Conservation (phyloP, 2,888 invertebrate species). For the Poecilobothrus nobilitatus region DNA sequence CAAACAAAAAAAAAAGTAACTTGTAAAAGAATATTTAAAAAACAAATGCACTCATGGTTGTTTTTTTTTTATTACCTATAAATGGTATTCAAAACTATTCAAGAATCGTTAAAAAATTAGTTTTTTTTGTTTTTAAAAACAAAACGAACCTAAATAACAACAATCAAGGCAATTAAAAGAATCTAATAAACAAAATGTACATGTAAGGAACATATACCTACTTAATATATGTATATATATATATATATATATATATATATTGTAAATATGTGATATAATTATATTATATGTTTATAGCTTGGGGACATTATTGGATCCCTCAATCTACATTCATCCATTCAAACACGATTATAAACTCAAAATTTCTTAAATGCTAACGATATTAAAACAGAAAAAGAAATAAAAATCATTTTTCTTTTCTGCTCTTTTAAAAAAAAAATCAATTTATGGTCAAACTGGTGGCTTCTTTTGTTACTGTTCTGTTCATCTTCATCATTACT, state of each 20-base stretch:
- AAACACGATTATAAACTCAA: not conserved
- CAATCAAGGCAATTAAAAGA: no score
- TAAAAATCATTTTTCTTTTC: no score
- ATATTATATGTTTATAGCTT: not conserved
- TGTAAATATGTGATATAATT: not conserved
- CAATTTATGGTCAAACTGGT: constrained; percentile 1
- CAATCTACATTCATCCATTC: not conserved
- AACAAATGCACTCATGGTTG: not conserved
- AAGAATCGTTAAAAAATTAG: no score
- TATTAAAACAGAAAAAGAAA: not conserved
- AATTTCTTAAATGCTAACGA: not conserved
- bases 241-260: no score
- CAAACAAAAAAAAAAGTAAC: not conserved
- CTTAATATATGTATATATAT: no score
- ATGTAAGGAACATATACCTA: no score
- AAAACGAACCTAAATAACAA: no score
- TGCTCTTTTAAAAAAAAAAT: not conserved
- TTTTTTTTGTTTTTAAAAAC: no score
- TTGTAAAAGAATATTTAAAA: not conserved
- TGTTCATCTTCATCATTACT: no score
- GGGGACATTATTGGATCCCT: not conserved
- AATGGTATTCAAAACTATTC: not conserved
- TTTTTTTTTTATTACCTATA: not conserved
- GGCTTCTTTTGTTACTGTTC: not conserved
- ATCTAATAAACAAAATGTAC: no score